These are phyloP conservation scores for Euwallacea fornicatus DNA, from an alignment of 1,140 invertebrate species.

Conservation along the genomic window DNA sequence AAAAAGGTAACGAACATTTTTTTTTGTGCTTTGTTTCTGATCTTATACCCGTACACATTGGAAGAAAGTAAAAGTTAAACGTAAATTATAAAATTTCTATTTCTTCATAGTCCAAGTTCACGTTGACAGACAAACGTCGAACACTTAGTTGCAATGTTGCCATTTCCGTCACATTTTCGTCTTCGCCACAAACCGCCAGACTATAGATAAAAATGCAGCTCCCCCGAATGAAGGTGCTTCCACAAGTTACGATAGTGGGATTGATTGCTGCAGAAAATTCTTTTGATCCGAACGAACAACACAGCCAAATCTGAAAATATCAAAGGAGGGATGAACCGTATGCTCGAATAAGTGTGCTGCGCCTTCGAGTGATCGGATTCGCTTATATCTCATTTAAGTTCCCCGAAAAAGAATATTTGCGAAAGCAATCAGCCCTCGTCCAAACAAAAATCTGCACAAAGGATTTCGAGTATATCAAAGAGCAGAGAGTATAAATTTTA, in stretches of 20 bases:
- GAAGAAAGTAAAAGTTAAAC: no score
- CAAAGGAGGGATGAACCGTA: neutral
- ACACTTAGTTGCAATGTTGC: no score
- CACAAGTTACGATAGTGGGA: neutral
- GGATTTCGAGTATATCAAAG: conserved; percentile 48
- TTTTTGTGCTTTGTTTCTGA: no score
- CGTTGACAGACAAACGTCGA: no score
- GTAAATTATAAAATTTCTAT: no score
- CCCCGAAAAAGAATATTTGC: conserved; percentile 47
- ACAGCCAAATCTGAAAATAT: neutral
- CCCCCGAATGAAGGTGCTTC: no score
- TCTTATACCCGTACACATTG: no score
- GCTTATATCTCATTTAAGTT: conserved; percentile 33
- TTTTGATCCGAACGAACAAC: neutral
- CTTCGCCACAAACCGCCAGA: no score
- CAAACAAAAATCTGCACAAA: conserved; percentile 50
- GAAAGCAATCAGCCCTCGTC: conserved; percentile 47
- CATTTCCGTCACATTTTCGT: no score
- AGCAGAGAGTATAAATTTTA: conserved; percentile 50
- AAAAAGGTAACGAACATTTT: no score
- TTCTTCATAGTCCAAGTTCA: no score
- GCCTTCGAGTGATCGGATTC: conserved; percentile 19
- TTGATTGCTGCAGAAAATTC: neutral
- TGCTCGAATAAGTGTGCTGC: conserved; percentile 2
- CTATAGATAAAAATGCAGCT: no score